Percentiles rank a stretch among this genome's conserved stretches.
Conservation (phyloP, 23 tunicate species). For the Trididemnum miniatum region DNA sequence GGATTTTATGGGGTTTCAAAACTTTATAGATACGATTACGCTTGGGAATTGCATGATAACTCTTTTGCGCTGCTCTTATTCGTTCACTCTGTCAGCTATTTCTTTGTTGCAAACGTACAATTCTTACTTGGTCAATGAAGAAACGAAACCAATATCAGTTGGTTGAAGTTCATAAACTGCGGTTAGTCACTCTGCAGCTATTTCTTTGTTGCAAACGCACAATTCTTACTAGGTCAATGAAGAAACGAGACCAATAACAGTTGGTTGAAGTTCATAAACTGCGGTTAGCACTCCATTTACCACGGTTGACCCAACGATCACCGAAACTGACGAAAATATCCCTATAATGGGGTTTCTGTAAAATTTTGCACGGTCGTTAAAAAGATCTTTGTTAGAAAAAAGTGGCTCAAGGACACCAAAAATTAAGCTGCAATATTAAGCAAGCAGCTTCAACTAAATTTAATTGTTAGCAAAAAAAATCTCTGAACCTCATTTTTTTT, state of each 20-base stretch:
- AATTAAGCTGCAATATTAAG: background rate
- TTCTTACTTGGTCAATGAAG: slow-evolving; percentile 12
- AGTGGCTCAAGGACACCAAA: too few relatives aligned
- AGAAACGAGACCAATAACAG: slow-evolving; percentile 17
- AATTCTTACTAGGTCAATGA: slow-evolving; percentile 14
- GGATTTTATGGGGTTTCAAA: too few relatives aligned
- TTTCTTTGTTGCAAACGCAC: too few relatives aligned
- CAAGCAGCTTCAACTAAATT: background rate
- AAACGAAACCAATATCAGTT: slow-evolving; percentile 9
- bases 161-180: slow-evolving; percentile 38
- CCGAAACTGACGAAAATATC: background rate
- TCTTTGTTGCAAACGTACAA: too few relatives aligned
- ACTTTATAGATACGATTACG: background rate
- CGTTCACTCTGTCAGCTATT: too few relatives aligned
- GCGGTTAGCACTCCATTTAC: slow-evolving; percentile 33
- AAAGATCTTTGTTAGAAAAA: background rate
- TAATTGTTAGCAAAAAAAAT: too few relatives aligned
- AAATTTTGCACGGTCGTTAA: background rate
- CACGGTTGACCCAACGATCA: slow-evolving; percentile 23
- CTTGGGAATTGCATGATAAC: background rate
- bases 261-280: slow-evolving; percentile 36
- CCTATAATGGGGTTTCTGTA: slow-evolving; percentile 33
- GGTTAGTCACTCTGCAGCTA: too few relatives aligned
- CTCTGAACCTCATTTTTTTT: too few relatives aligned
- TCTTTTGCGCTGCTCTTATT: too few relatives aligned